Evolutionary conservation across 2,797 vertebrate species (phyloP), one percentile per base, ranked within the genome.

Genomic region (Otolemur crassicaudatus): DNA sequence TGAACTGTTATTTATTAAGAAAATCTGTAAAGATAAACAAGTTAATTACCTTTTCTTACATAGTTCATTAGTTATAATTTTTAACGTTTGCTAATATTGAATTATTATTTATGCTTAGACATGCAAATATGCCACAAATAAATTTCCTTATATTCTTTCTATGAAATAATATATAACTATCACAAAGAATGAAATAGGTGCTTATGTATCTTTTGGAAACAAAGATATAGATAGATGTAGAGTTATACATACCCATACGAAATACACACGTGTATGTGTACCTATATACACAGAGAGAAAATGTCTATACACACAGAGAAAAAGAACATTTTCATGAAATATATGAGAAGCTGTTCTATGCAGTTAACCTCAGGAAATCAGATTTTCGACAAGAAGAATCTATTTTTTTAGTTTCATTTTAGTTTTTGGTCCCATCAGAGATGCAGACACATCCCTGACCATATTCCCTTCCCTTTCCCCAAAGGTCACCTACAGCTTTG

Each of bases 121-220:
- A 95, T 88, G 94, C 93, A 93, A 87, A 80, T 65, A 87, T 70
- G n/a, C 16, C 75, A 77, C 70, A 84, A 90, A 91, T 65, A 91
- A 72, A 89, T 73, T 90, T 76, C 23, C 27, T 19, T 77, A 25
- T 77, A 53, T 58, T 27, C 37, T 95, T 73, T 93, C 81, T 82
- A 29, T 72, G 29, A 53, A 79, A 84, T 89, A 80, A 10, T 17
- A 31, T n/a, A 17, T 27, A 73, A 67, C 5, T 43, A 31, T 37
- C 58, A 72, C 2, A 85, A 86, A 94, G 53, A 85, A 73, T 49
- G 25, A 84, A 34, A 3, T 37, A 29, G n/a, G 6, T 77, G 29
- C 0, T 86, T 87, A 77, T 46, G 40, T 40, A 34, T 43, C 5
- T 70, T 93, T 70, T 79, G 25, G 91, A 93, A 88, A 67, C 20